These are phyloP conservation scores for Sebastes wilsoni DNA, from an alignment of 2,797 vertebrate genomes.

Conservation along the genomic window DNA sequence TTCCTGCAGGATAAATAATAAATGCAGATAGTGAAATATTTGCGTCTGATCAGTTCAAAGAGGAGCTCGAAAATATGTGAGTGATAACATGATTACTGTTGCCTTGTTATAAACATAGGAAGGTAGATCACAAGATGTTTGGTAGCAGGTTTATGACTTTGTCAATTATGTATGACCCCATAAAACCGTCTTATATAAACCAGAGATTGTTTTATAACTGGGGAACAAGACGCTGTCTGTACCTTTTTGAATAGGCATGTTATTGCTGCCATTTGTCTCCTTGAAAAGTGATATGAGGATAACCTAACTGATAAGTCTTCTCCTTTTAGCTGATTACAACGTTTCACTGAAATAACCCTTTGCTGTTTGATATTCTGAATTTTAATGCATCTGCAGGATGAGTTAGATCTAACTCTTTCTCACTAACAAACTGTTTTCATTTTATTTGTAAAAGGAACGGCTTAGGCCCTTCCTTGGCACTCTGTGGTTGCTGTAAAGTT, in stretches of 20 bases:
- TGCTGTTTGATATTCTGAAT: neutral
- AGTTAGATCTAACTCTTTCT: neutral
- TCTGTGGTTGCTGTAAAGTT: no score
- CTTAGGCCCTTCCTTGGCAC: neutral
- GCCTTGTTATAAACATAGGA: neutral
- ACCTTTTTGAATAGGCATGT: neutral
- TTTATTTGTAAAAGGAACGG: neutral
- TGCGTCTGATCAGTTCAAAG: neutral
- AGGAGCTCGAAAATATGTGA: neutral
- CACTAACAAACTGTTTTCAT: neutral
- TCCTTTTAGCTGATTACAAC: neutral
- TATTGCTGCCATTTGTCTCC: conserved; percentile 7
- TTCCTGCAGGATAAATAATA: neutral
- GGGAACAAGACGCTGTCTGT: neutral
- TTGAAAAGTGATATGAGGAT: conserved; percentile 3
- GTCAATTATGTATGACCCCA: neutral
- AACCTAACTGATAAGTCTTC: neutral
- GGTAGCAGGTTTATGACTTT: neutral
- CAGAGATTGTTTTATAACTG: neutral
- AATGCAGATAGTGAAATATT: neutral
- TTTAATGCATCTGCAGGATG: neutral
- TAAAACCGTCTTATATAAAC: neutral
- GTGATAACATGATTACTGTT: neutral
- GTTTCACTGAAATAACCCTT: neutral
- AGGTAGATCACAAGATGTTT: neutral